A percentile compares a stretch with the other conserved stretches of the same genome.
phyloP scores from a whole-genome alignment of 2,113 vertebrate species.

The Peromyscus leucopus region DNA sequence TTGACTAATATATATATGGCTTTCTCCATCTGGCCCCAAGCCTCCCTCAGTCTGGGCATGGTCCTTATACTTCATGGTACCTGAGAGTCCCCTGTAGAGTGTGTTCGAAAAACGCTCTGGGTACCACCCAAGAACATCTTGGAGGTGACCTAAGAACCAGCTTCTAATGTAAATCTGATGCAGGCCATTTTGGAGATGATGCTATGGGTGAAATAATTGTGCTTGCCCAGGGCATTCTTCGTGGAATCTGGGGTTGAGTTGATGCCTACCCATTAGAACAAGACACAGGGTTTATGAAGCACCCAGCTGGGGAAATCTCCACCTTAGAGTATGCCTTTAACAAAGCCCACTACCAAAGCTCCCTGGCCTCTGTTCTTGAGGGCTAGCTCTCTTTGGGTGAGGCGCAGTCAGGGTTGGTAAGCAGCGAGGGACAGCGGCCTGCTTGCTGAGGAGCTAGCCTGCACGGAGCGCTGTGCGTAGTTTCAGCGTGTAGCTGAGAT shows the following conservation, averaged over 20 bases:
- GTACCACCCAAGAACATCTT: background rate
- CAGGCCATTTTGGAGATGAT: background rate
- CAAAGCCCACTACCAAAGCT: background rate
- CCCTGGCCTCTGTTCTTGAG: background rate
- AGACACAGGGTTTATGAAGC: background rate
- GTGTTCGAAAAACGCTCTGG: background rate
- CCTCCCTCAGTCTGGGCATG: background rate
- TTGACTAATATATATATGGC: background rate
- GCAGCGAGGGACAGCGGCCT: background rate
- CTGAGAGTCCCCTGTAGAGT: background rate
- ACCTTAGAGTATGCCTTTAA: background rate
- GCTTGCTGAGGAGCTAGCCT: background rate
- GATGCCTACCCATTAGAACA: background rate
- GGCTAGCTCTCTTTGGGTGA: background rate
- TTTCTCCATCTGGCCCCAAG: background rate
- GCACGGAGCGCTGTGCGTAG: background rate
- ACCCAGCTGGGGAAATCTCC: background rate
- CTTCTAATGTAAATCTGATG: background rate
- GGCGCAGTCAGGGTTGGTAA: background rate
- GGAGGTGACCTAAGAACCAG: background rate
- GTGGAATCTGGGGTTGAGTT: background rate
- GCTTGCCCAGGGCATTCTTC: background rate
- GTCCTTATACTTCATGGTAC: background rate
- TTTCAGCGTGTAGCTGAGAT: background rate
- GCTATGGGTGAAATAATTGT: background rate